Percentiles rank a stretch among this genome's conserved stretches.
phyloP scores from a whole-genome alignment of 2,113 vertebrate species.

The Pelobates fuscus region DNA sequence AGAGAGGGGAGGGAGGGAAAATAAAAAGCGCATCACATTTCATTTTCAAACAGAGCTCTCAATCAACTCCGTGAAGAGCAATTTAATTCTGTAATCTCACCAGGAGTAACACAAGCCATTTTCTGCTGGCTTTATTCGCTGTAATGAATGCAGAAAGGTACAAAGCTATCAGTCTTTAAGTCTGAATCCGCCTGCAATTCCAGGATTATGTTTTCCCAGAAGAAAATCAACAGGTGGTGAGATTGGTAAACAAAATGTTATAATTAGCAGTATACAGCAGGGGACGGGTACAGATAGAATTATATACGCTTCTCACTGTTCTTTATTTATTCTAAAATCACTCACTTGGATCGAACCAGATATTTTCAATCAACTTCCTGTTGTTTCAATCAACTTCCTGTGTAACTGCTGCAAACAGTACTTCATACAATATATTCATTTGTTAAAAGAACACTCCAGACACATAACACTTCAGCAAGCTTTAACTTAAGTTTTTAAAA shows the following conservation, averaged over 20 bases:
- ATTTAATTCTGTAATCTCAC: slow-evolving; percentile 5
- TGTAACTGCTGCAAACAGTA: no score
- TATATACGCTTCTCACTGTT: background rate
- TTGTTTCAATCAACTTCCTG: no score
- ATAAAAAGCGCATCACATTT: background rate
- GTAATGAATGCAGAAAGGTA: background rate
- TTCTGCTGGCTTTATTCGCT: background rate
- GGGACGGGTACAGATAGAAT: background rate
- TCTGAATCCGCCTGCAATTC: background rate
- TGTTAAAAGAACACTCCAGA: no score
- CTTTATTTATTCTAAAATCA: background rate
- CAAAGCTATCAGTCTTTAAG: background rate
- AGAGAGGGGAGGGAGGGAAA: background rate
- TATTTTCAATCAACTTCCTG: no score
- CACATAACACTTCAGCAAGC: no score
- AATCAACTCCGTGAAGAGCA: background rate
- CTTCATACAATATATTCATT: no score
- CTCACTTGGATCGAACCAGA: no score
- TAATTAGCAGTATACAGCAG: slow-evolving; percentile 2
- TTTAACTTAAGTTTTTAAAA: no score
- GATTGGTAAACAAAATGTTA: slow-evolving; percentile 12
- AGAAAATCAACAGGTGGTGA: slow-evolving; percentile 22
- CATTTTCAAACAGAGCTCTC: background rate
- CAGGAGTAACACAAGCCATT: slow-evolving; percentile 7
- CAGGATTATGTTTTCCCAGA: slow-evolving; percentile 2